Base-by-base conservation (phyloP, 2,888 invertebrate genomes). In the Eilema depressum region DNA sequence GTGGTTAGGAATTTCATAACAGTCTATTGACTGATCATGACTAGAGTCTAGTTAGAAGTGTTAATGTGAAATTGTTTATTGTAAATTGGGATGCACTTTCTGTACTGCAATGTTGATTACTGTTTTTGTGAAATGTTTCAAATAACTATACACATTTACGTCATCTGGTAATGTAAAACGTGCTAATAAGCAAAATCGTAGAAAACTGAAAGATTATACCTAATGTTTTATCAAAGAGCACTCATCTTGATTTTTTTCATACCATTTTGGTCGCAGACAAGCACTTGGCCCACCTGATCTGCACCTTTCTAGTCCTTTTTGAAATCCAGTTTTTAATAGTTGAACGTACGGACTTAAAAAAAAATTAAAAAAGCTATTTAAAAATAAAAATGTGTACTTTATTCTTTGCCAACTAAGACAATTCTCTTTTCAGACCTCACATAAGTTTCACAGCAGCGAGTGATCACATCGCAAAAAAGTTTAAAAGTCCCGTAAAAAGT, bases 1-100 rank as follows among this genome's bases (percentile, higher is more conserved):
- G 88, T 90, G 86, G 87, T 88, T 85, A 87, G 86, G 91, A 93
- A 93, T 94, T 93, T 93, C 91, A 94, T 94, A 93, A 93, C 86
- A 85, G 88, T 88, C 86, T 89, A 90, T 92, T 88, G 90, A 91
- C 86, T 89, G 88, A 85, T 90, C 87, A 90, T 89, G 89, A 88
- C 88, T 87, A 87, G 86, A 81, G 75, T 75, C 81, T 83, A 85
- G 88, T 88, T 88, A 87, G 86, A 83, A 87, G 84, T 82, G 79
- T 84, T 53, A 82, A 79, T 80, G 68, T 79, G 30, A 63, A 74
- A 79, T 77, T 83, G 79, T 83, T 85, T 81, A 73, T 76, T 66
- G 69, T 75, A 75, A 80, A 76, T 74, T 73, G 63, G 59, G 30
- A 23, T 57, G 33, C 1, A 57, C 17, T n/a, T n/a, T n/a, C n/a